Evolutionary conservation across 92 coral and sea anemone species (phyloP), one percentile per base, ranked within the genome.

Genomic region (Phenganax subtilis): DNA sequence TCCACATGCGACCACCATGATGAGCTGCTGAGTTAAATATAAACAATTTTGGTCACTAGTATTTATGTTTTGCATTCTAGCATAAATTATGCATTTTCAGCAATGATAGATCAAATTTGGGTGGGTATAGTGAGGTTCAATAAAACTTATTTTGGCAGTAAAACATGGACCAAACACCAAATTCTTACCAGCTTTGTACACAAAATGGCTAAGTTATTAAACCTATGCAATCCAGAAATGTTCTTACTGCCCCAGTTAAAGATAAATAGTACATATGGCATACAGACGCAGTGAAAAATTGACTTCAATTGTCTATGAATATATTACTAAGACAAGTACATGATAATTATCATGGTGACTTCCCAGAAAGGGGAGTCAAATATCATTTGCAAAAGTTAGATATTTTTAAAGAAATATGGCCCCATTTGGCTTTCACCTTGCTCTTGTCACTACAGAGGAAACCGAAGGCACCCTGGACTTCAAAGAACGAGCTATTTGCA

Each of bases 1-100:
- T 96, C 93, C 12, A 96, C 91, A 55, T 93, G 89, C 2, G 97
- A 89, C 98, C 98, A 93, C 93, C 98, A 94, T 14, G 96, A 89
- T 37, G 74, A 52, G 65, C 83, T 79, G 20, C 30, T 30, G 7
- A 64, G 16, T 10, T 6, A 6, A 29, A 68, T 15, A 6, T 61
- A 28, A 9, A 68, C 5, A 9, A 30, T 16, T 14, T 7, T 4
- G 1, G 8, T 4, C 27, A 61, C 25, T 14, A 17, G 16, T 4
- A 17, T 14, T 61, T 61, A 61, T 14, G 29, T 14, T 61, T 28
- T 9, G 67, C 9, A 15, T 61, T 7, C 15, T 1, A 1, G 4
- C 17, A 61, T 3, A 9, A 7, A 28, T 61, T 61, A 61, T 14
- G 12, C 67, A 61, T 14, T 7, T 61, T 7, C 16, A 8, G 27